phyloP scores from a whole-genome alignment of 1,140 invertebrate species.

The Ptiloglossa arizonensis region DNA sequence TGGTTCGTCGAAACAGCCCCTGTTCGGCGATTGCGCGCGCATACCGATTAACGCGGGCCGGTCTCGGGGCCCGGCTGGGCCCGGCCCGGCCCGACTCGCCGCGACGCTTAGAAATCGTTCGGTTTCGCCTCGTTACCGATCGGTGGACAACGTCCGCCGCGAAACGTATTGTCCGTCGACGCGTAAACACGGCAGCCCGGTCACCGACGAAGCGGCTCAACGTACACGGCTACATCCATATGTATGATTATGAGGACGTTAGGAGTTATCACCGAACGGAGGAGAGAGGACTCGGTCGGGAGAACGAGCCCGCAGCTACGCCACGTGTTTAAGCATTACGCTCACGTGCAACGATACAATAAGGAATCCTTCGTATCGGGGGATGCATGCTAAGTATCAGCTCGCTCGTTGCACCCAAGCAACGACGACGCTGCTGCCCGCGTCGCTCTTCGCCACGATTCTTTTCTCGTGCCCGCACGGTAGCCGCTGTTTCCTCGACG shows the following conservation, averaged over 20 bases:
- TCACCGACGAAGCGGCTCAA: conserved; percentile 53
- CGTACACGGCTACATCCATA: conserved; percentile 74
- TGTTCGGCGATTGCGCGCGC: background rate
- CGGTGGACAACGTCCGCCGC: conserved; percentile 47
- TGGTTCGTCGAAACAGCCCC: conserved; percentile 27
- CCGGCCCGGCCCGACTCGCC: too few species aligned
- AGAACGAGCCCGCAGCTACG: conserved; percentile 74
- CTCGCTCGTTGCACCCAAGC: conserved; percentile 60
- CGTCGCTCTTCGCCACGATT: conserved; percentile 49
- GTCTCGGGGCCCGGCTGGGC: too few species aligned
- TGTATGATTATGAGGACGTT: conserved; percentile 79
- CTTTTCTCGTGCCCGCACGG: conserved; percentile 24
- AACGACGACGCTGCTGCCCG: conserved; percentile 36
- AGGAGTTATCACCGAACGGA: conserved; percentile 75
- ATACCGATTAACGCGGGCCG: conserved; percentile 11
- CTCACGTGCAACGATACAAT: conserved; percentile 82
- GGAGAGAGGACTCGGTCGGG: conserved; percentile 45
- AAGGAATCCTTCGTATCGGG: conserved; percentile 81
- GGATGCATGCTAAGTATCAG: conserved; percentile 80
- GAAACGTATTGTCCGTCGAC: conserved; percentile 52
- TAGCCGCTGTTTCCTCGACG: conserved; percentile 11
- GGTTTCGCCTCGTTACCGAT: conserved; percentile 36
- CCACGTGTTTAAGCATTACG: conserved; percentile 81
- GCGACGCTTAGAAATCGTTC: conserved; percentile 41
- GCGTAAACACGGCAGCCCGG: conserved; percentile 51